phyloP scores from a whole-genome alignment of 1,140 invertebrate genomes.

The Cyclargus thomasi region DNA sequence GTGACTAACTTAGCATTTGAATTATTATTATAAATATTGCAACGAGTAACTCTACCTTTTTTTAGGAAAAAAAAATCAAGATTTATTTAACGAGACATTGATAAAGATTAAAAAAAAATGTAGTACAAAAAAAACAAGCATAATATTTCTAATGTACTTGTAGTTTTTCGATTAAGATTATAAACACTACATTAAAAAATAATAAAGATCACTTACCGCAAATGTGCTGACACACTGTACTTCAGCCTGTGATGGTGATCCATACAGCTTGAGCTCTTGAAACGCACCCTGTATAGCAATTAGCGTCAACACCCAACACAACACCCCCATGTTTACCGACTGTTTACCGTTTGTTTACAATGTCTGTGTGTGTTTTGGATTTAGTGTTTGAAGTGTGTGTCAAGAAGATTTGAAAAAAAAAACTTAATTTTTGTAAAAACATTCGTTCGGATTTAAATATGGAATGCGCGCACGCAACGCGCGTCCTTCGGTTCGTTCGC shows the following conservation, averaged over 20 bases:
- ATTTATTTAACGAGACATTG: too few species aligned
- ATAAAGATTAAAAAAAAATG: too few species aligned
- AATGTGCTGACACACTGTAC: conserved; percentile 80
- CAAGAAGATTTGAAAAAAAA: not conserved
- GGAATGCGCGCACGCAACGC: not conserved
- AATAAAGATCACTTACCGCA: conserved; percentile 61
- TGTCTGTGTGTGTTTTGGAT: not conserved
- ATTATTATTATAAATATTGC: too few species aligned
- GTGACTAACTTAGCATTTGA: too few species aligned
- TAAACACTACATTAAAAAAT: not conserved
- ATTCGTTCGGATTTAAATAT: not conserved
- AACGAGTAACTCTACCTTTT: too few species aligned
- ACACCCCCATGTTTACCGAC: conserved; percentile 42
- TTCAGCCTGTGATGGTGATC: conserved; percentile 79
- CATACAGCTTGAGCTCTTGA: conserved; percentile 84
- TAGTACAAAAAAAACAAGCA: too few species aligned
- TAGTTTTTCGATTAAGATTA: not conserved
- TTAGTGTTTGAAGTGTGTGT: not conserved
- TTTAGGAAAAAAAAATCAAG: too few species aligned
- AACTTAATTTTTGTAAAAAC: too few species aligned
- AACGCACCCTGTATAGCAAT: conserved; percentile 82
- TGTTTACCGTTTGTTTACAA: conserved; percentile 35
- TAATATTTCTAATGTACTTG: too few species aligned
- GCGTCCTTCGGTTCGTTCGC: not conserved
- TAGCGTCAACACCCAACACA: conserved; percentile 47